phyloP scores from a whole-genome alignment of 2,113 vertebrate genomes.

The Pluvialis apricaria region DNA sequence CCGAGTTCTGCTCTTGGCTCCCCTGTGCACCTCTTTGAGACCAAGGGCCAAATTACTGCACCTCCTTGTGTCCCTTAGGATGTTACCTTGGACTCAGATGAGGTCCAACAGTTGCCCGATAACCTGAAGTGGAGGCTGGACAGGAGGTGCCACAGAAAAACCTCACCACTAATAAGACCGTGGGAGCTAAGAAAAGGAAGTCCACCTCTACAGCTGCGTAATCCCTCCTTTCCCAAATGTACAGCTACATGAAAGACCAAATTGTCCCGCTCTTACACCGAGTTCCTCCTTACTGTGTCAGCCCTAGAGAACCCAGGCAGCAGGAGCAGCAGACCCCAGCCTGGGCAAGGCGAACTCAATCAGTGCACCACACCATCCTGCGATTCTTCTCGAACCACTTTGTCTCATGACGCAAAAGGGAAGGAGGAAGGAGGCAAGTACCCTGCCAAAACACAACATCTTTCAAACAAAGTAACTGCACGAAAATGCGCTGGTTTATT shows the following conservation, averaged over 20 bases:
- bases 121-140: background rate
- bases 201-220: background rate
- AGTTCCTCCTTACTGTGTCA: accelerated
- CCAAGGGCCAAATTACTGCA: background rate
- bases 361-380: background rate
- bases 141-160: background rate
- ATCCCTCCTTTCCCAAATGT: background rate
- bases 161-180: background rate
- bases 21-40: background rate
- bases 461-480: background rate
- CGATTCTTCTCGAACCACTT: background rate
- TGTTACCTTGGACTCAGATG: background rate
- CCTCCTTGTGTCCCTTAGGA: background rate
- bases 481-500: background rate
- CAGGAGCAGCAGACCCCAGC: background rate
- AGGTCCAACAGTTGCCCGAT: background rate
- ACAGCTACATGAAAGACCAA: background rate
- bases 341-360: background rate
- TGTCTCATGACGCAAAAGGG: background rate
- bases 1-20: background rate
- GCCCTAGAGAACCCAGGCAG: background rate
- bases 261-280: background rate
- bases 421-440: background rate
- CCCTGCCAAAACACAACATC: background rate
- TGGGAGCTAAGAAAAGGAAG: background rate